Evolutionary conservation across 2,797 vertebrate genomes (phyloP).

Genomic region (Acrossocheilus wenchowensis): DNA sequence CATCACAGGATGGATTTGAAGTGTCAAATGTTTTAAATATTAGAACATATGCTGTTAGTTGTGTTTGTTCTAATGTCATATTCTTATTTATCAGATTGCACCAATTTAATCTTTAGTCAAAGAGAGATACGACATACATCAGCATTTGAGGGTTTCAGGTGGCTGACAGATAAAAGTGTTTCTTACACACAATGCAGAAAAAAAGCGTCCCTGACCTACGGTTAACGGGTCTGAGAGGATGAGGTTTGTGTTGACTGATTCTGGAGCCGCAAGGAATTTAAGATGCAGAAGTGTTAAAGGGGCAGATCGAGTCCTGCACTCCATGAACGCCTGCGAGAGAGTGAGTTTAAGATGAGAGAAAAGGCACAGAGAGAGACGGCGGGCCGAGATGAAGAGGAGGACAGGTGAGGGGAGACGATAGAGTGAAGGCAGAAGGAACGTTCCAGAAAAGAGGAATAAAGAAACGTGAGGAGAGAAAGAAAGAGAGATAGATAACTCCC

Average conservation of each 20-base stretch:
- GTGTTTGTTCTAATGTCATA: not conserved
- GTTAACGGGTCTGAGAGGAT: not conserved
- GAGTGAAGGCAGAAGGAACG: slow-evolving; percentile 38
- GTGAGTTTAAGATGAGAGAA: slow-evolving; percentile 19
- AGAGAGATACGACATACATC: not conserved
- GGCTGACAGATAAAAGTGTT: not conserved
- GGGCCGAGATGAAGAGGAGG: slow-evolving; percentile 11
- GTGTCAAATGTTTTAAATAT: not conserved
- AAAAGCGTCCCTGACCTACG: slow-evolving; percentile 5
- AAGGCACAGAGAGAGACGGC: not conserved
- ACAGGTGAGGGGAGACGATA: slow-evolving; percentile 19
- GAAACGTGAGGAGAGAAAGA: slow-evolving; percentile 38
- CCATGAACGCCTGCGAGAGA: not conserved
- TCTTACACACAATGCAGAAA: not conserved
- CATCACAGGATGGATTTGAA: not conserved
- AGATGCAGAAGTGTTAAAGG: slow-evolving; percentile 7
- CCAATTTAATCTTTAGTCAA: not conserved
- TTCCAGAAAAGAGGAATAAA: slow-evolving; percentile 33
- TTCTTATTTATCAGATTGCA: not conserved
- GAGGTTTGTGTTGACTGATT: slow-evolving; percentile 25
- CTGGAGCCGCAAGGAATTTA: slow-evolving; percentile 15
- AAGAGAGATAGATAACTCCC: slow-evolving; percentile 67
- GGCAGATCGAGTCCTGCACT: slow-evolving; percentile 14
- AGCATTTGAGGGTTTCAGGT: not conserved
- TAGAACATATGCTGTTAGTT: not conserved